Evolutionary conservation across 2,888 invertebrate genomes (phyloP), one percentile per base, ranked within the genome.

Genomic region (Aspidiotus rigidus): DNA sequence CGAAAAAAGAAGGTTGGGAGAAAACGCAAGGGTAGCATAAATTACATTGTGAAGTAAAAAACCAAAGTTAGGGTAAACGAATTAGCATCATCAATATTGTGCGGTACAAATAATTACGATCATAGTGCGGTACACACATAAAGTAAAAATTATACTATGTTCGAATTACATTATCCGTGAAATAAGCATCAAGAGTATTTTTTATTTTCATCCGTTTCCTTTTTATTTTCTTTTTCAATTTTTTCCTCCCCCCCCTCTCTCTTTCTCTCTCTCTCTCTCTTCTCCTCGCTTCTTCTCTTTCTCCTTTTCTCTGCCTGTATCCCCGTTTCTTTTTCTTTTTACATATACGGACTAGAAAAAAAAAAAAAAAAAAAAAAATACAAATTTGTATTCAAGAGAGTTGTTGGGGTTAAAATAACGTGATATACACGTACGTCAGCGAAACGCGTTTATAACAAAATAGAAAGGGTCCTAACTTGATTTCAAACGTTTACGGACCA

Each of bases 331-430:
- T 28, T 28, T 28, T 28, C 1, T 28, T 28, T 28, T 28, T 28
- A 28, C n/a, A n/a, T n/a, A n/a, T 28, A 28, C 5, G 28, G 28
- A 28, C 28, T 28, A 28, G 28, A 28, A 28, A 28, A 28, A 28
- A 28, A 28, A 28, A 28, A 3, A n/a, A n/a, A n/a, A n/a, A 44
- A n/a, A 3, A 49, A 3, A 2, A 49, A 2, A 11, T 49, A 59
- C 59, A 57, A 66, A 66, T 66, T 66, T 66, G 66, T 66, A 66
- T 66, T 66, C 66, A 57, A 42, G 57, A 66, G 66, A 57, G 66
- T 66, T 55, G 28, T 28, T 57, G 57, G 66, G 66, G 66, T 66
- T 66, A 66, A 66, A 64, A 66, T 57, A 66, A 64, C 64, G 66
- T 57, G 66, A 66, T 57, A 66, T 66, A 66, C 56, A 66, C 56